These are phyloP conservation scores for Taeniopygia guttata DNA, from an alignment of 2,797 vertebrate species.

Conservation along the genomic window DNA sequence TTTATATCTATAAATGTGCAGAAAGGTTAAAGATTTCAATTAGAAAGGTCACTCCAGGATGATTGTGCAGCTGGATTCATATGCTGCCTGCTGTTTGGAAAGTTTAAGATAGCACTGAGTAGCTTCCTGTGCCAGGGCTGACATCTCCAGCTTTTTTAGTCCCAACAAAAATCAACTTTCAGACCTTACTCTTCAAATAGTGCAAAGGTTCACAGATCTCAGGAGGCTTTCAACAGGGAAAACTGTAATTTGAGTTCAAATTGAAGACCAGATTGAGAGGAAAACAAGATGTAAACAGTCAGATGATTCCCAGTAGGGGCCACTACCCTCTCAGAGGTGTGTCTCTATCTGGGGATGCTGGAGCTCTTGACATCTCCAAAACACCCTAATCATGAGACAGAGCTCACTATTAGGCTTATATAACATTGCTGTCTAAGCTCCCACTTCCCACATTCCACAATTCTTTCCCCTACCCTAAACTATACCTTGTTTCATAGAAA, in stretches of 20 bases:
- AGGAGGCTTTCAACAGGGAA: background rate
- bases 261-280: background rate
- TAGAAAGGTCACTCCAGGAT: slow-evolving; percentile 38
- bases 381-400: background rate
- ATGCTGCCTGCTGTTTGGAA: background rate
- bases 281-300: background rate
- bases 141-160: background rate
- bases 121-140: background rate
- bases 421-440: background rate
- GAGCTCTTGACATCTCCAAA: background rate
- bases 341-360: background rate
- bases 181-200: background rate
- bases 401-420: background rate
- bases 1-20: background rate
- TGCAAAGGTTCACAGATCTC: background rate
- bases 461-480: background rate
- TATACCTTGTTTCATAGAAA: background rate
- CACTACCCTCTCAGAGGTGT: background rate
- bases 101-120: background rate
- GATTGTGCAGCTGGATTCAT: background rate
- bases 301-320: background rate
- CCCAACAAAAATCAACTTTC: background rate
- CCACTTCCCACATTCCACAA: background rate
- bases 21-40: slow-evolving; percentile 56
- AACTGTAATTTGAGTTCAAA: background rate